Conservation (phyloP, 2,888 invertebrate genomes). For the Trachelus tabidus region DNA sequence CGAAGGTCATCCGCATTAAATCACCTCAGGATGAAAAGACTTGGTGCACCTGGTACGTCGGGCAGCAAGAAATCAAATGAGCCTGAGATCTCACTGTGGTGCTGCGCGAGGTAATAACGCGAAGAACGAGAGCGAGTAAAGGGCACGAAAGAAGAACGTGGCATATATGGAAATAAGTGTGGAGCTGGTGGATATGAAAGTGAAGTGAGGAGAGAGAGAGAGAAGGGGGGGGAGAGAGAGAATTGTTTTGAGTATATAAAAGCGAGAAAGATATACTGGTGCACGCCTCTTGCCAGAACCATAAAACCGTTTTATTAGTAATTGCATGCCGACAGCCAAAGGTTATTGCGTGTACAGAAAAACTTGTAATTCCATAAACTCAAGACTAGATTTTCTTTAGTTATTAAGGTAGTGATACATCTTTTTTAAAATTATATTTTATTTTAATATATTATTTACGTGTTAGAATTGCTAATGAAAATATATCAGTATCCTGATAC, state of each 20-base stretch:
- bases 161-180: not conserved
- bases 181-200: not conserved
- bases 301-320: not conserved
- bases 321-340: not conserved
- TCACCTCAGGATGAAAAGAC: conserved; percentile 27
- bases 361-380: not conserved
- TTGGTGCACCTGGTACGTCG: conserved; percentile 16
- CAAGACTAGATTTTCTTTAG: not conserved
- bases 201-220: not conserved
- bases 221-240: not conserved
- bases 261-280: not conserved
- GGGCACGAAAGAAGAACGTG: conserved; percentile 19
- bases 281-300: not conserved
- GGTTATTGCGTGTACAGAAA: not conserved
- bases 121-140: conserved; percentile 21
- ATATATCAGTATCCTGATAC: not conserved
- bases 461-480: not conserved
- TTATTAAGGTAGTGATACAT: not conserved
- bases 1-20: conserved; percentile 27
- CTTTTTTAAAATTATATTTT: not conserved
- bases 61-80: not conserved
- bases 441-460: not conserved
- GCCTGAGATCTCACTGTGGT: not conserved
- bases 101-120: conserved; percentile 13
- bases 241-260: not conserved